These are phyloP conservation scores for Phragmatobia fuliginosa DNA, from an alignment of 2,888 invertebrate species.

Conservation along the genomic window DNA sequence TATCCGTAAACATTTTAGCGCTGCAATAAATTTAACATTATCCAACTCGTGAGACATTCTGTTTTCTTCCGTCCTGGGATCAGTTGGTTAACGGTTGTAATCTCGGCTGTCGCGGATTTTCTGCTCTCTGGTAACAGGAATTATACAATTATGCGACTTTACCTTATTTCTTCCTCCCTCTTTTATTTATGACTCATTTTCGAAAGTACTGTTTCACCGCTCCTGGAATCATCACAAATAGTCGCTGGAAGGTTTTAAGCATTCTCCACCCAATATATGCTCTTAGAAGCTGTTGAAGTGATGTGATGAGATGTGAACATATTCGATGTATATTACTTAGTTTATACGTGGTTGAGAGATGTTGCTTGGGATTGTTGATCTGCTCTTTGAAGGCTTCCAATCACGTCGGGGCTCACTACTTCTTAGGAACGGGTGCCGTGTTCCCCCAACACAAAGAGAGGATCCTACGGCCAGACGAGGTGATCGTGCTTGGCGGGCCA, in stretches of 20 bases:
- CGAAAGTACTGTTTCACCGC: constrained; percentile 9
- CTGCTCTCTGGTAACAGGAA: constrained; percentile 74
- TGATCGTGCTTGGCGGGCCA: too few species aligned
- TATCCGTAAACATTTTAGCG: constrained; percentile 86
- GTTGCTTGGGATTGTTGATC: too few species aligned
- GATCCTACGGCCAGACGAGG: too few species aligned
- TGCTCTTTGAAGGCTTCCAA: too few species aligned
- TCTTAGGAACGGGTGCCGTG: too few species aligned
- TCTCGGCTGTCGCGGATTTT: constrained; percentile 81
- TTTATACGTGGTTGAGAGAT: too few species aligned
- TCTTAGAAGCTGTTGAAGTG: too few species aligned
- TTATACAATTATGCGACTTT: constrained; percentile 79
- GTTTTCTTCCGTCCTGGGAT: constrained; percentile 83
- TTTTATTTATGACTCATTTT: constrained; percentile 58
- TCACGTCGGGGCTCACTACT: too few species aligned
- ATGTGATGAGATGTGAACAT: too few species aligned
- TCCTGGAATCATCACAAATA: neutral
- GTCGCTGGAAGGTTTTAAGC: neutral
- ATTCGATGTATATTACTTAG: too few species aligned
- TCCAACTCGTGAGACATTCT: constrained; percentile 84
- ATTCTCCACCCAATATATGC: too few species aligned
- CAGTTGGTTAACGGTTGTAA: constrained; percentile 85
- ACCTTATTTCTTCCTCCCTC: constrained; percentile 65
- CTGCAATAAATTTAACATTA: constrained; percentile 86
- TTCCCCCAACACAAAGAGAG: too few species aligned